phyloP scores from a whole-genome alignment of 2,888 invertebrate genomes.

The Endomychus coccineus region DNA sequence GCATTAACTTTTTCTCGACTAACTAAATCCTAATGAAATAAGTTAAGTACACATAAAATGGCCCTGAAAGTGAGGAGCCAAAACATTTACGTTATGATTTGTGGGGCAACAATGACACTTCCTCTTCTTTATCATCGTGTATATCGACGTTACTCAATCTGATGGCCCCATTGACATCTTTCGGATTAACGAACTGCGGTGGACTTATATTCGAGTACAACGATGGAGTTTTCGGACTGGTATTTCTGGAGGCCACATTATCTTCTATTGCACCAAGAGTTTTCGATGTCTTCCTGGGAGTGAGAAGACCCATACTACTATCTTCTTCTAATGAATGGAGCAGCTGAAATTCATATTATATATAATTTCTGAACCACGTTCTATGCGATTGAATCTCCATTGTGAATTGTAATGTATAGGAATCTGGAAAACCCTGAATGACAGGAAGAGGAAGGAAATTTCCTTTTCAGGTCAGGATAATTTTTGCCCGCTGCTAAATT shows the following conservation, averaged over 20 bases:
- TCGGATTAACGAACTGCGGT: conserved; percentile 27
- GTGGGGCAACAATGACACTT: conserved; percentile 36
- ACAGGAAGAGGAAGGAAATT: no score
- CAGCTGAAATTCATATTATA: conserved; percentile 48
- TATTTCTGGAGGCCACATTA: conserved; percentile 17
- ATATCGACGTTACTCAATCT: conserved; percentile 30
- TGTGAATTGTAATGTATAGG: no score
- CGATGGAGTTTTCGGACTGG: conserved; percentile 34
- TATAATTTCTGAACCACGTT: not conserved
- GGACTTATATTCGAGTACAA: conserved; percentile 34
- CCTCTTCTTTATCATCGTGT: conserved; percentile 34
- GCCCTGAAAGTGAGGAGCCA: conserved; percentile 16
- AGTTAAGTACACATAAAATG: conserved; percentile 4
- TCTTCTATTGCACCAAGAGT: conserved; percentile 20
- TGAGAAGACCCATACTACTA: conserved; percentile 44
- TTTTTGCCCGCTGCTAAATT: no score
- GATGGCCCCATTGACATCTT: conserved; percentile 37
- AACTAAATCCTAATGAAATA: not conserved
- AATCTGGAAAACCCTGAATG: no score
- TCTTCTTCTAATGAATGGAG: conserved; percentile 74
- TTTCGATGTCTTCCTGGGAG: conserved; percentile 33
- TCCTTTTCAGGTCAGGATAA: no score
- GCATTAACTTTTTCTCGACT: no score
- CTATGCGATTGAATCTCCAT: no score
- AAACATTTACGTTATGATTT: conserved; percentile 36